These are phyloP conservation scores for Temnothorax nylanderi DNA, from an alignment of 1,140 invertebrate genomes.

Conservation along the genomic window DNA sequence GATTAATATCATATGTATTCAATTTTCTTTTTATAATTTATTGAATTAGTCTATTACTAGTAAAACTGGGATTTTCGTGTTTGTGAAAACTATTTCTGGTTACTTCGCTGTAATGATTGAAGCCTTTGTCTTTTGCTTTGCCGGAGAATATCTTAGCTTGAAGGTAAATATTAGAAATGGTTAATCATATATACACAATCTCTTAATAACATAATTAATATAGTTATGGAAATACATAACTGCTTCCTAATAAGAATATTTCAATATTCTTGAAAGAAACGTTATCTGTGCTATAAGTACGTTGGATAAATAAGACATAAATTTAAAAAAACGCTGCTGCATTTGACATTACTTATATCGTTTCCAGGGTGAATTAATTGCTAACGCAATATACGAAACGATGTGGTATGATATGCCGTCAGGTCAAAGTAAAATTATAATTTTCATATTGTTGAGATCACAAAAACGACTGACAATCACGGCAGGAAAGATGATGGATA, in stretches of 20 bases:
- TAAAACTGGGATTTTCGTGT: neutral
- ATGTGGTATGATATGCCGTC: slow-evolving; percentile 17
- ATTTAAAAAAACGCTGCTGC: too few species aligned
- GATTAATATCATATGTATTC: neutral
- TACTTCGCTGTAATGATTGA: slow-evolving; percentile 12
- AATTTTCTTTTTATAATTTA: neutral
- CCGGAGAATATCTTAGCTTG: slow-evolving; percentile 42
- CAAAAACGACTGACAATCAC: slow-evolving; percentile 9
- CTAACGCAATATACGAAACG: slow-evolving; percentile 3
- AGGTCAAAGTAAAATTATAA: neutral
- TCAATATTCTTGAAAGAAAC: too few species aligned
- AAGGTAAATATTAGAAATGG: slow-evolving; percentile 43
- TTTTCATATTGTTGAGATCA: slow-evolving; percentile 22
- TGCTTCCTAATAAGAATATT: too few species aligned
- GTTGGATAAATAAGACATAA: too few species aligned
- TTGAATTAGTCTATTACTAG: slow-evolving; percentile 2
- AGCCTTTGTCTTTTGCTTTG: slow-evolving; percentile 53
- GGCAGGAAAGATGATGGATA: neutral
- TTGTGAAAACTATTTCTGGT: neutral
- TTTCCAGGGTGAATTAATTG: slow-evolving; percentile 13
- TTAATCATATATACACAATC: too few species aligned
- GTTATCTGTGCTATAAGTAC: too few species aligned
- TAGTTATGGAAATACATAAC: too few species aligned
- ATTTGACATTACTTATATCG: too few species aligned
- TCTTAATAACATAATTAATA: too few species aligned